These are phyloP conservation scores for Pseudococcus jackbeardsleyi DNA, from an alignment of 2,888 invertebrate genomes.

Conservation along the genomic window DNA sequence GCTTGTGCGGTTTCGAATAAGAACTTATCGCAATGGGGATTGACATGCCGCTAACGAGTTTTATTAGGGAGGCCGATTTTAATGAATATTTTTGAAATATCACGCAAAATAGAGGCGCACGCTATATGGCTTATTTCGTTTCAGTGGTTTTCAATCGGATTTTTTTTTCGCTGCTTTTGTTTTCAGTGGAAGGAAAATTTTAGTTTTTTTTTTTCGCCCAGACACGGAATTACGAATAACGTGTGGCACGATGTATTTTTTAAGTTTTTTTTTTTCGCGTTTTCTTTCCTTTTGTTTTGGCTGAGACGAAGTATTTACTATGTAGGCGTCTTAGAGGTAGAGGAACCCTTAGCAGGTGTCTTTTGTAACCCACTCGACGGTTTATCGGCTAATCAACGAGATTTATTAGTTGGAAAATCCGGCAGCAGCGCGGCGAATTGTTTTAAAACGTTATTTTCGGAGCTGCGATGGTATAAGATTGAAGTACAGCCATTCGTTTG, in stretches of 20 bases:
- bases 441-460: slow-evolving; percentile 42
- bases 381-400: slow-evolving; percentile 52
- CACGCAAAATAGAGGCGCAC: slow-evolving; percentile 56
- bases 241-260: neutral
- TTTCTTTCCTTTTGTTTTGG: neutral
- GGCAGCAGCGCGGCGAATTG: slow-evolving; percentile 11
- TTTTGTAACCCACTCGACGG: slow-evolving; percentile 30
- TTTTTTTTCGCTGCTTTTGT: slow-evolving; percentile 29
- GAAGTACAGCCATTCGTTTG: slow-evolving; percentile 14
- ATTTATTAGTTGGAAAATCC: neutral
- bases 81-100: slow-evolving; percentile 64
- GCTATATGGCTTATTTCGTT: slow-evolving; percentile 57
- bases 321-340: neutral
- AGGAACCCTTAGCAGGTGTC: slow-evolving; percentile 47
- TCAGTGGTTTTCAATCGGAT: slow-evolving; percentile 60
- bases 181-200: neutral
- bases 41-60: slow-evolving; percentile 64
- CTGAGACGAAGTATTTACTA: neutral
- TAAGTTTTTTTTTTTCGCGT: neutral
- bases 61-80: slow-evolving; percentile 64
- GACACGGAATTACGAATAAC: neutral
- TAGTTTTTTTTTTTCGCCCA: neutral
- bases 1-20: slow-evolving; percentile 62
- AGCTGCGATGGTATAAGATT: slow-evolving; percentile 31
- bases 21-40: slow-evolving; percentile 60